phyloP scores from a whole-genome alignment of 2,113 vertebrate genomes.

The Neolamprologus toae region DNA sequence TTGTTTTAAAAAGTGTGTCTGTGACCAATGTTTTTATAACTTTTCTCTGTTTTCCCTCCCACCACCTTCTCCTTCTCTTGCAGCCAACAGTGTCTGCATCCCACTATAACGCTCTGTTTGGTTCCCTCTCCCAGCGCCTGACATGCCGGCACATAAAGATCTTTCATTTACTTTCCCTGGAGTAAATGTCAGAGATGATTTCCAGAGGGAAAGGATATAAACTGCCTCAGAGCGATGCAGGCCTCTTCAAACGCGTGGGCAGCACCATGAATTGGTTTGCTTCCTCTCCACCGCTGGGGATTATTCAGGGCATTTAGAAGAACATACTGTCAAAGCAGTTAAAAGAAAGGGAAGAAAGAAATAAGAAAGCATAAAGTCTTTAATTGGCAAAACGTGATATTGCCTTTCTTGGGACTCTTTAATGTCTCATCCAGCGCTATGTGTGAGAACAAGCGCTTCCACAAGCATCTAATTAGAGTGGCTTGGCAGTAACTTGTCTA shows the following conservation, averaged over 20 bases:
- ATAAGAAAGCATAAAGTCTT: neutral
- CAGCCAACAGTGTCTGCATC: neutral
- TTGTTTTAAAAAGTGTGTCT: neutral
- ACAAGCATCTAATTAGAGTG: conserved; percentile 35
- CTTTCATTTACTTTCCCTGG: neutral
- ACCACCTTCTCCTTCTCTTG: neutral
- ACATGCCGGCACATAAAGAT: neutral
- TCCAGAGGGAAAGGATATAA: neutral
- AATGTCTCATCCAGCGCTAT: neutral
- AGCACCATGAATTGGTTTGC: neutral
- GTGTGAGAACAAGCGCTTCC: neutral
- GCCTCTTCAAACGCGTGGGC: neutral
- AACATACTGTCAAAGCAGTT: neutral
- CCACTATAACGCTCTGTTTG: neutral
- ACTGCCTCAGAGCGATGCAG: neutral
- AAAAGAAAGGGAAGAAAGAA: neutral
- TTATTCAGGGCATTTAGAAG: neutral
- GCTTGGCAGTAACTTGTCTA: conserved; percentile 16
- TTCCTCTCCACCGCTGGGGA: neutral
- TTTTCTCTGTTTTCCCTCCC: neutral
- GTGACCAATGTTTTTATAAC: neutral
- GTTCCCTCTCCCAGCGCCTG: neutral
- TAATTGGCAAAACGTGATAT: conserved; percentile 2
- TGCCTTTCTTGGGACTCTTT: conserved; percentile 1
- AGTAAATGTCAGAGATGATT: conserved; percentile 1